Base-by-base conservation (phyloP, 2,113 vertebrate species). In the Sceloporus tristichus region DNA sequence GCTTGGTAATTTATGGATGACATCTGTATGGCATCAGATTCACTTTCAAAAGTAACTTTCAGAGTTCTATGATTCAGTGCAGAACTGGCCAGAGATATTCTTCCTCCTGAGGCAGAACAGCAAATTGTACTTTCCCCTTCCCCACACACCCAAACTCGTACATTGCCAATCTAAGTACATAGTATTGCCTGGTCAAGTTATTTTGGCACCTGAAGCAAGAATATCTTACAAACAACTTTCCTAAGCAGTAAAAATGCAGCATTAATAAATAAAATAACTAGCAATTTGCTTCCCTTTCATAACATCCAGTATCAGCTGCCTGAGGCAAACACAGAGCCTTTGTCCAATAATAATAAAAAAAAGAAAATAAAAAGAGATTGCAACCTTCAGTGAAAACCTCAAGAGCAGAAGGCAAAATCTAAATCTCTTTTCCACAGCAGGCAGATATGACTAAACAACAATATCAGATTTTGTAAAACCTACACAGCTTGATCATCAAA, bases 401-500 rank as follows among this genome's bases (percentile, higher is more conserved):
- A 76, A 34, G 27, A 76, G 53, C 27, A 53, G 18, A 21, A 77
- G 56, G 5, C 27, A 19, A 38, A n/a, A 13, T 68, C 71, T n/a
- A 48, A 65, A 34, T 74, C 29, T 73, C 56, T 56, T 34, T 19
- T 53, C n/a, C n/a, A 54, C 29, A 29, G 21, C 71, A 82, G 65
- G 40, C 71, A 76, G 42, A 38, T 76, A 82, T 66, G 79, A 87
- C 79, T 87, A 65, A 86, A 86, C 42, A 62, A 65, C 40, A 34
- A 53, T 48, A 34, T 75, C 70, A 82, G 59, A 3, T 75, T 65
- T 76, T 53, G 11, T 66, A 74, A 87, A 82, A 82, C 79, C 79
- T 82, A 82, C 59, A 53, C 71, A 82, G 56, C 11, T 87, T 87
- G 56, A 74, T 82, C 79, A 82, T 82, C 40, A 42, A 25, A 76